Evolutionary conservation across 2,797 vertebrate species (phyloP).

Genomic region (Rhodeus uyekii): DNA sequence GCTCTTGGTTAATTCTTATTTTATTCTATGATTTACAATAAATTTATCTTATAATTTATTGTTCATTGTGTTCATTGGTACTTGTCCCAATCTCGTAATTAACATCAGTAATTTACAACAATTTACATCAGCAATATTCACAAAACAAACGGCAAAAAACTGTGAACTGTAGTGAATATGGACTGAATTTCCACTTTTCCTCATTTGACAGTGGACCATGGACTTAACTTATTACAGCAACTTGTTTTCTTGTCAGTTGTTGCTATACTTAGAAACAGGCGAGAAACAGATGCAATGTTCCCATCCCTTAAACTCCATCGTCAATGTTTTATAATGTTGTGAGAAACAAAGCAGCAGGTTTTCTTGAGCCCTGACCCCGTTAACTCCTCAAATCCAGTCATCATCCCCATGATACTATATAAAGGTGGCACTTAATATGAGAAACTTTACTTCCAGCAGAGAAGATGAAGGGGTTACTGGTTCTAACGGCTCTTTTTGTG

Average conservation of each 20-base stretch:
- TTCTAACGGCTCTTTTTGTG: constrained; percentile 28
- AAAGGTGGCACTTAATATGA: neutral
- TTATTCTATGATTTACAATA: too few relatives aligned
- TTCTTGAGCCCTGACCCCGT: neutral
- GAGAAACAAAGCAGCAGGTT: constrained; percentile 50
- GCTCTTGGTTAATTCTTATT: too few relatives aligned
- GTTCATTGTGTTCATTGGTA: too few relatives aligned
- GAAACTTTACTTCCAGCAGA: neutral
- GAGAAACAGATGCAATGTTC: constrained; percentile 8
- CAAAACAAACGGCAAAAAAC: neutral
- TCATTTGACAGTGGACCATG: too few relatives aligned
- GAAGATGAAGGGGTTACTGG: constrained; percentile 37
- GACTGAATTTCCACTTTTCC: neutral
- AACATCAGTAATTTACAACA: too few relatives aligned
- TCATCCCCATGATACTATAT: neutral
- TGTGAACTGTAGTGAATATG: too few relatives aligned
- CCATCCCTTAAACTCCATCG: neutral
- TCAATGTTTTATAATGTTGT: constrained; percentile 28
- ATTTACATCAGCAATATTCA: neutral
- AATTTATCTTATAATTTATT: too few relatives aligned
- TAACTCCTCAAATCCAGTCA: neutral
- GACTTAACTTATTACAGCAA: neutral
- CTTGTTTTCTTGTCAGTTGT: neutral
- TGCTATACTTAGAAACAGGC: neutral
- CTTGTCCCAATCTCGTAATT: too few relatives aligned